Percentiles rank a stretch among this genome's conserved stretches.
These are phyloP conservation scores for Amitus sp. DNA, from an alignment of 2,888 invertebrate genomes.

Conservation along the genomic window DNA sequence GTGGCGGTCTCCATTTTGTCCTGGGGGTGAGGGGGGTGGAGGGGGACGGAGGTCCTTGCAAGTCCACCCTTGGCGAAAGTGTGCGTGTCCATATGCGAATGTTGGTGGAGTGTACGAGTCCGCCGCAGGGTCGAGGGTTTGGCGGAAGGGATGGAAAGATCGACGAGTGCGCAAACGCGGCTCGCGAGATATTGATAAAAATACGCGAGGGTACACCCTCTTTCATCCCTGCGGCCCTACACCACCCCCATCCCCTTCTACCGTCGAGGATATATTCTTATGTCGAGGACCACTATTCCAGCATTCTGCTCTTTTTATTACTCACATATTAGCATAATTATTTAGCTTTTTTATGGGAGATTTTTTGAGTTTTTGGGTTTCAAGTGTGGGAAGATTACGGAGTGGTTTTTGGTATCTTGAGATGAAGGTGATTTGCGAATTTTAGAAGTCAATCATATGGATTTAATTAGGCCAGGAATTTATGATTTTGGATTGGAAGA, in stretches of 20 bases:
- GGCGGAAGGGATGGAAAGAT: slow-evolving; percentile 54
- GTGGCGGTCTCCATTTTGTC: slow-evolving; percentile 63
- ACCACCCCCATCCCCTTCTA: too few species aligned
- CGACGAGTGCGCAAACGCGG: slow-evolving; percentile 56
- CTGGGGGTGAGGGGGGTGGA: slow-evolving; percentile 33
- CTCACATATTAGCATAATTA: slow-evolving; percentile 62
- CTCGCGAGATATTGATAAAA: slow-evolving; percentile 63
- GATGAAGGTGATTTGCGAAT: too few species aligned
- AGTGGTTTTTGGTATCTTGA: too few species aligned
- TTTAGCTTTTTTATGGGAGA: slow-evolving; percentile 49
- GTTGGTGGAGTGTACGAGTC: slow-evolving; percentile 39
- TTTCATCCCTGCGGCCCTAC: slow-evolving; percentile 45
- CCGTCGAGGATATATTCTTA: slow-evolving; percentile 64
- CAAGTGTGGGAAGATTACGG: too few species aligned
- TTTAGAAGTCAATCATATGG: too few species aligned
- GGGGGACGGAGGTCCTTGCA: slow-evolving; percentile 53
- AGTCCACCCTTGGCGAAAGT: slow-evolving; percentile 40
- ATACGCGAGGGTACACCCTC: slow-evolving; percentile 62
- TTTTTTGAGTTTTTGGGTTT: too few species aligned
- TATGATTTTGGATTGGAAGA: too few species aligned
- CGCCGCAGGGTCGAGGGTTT: slow-evolving; percentile 47
- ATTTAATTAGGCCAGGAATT: too few species aligned
- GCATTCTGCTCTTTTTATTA: slow-evolving; percentile 50
- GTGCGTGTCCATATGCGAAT: slow-evolving; percentile 42
- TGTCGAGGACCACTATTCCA: slow-evolving; percentile 55